A percentile compares a stretch with the other conserved stretches of the same genome.
These are phyloP conservation scores for Noctua janthe DNA, from an alignment of 2,888 invertebrate genomes.

Conservation along the genomic window DNA sequence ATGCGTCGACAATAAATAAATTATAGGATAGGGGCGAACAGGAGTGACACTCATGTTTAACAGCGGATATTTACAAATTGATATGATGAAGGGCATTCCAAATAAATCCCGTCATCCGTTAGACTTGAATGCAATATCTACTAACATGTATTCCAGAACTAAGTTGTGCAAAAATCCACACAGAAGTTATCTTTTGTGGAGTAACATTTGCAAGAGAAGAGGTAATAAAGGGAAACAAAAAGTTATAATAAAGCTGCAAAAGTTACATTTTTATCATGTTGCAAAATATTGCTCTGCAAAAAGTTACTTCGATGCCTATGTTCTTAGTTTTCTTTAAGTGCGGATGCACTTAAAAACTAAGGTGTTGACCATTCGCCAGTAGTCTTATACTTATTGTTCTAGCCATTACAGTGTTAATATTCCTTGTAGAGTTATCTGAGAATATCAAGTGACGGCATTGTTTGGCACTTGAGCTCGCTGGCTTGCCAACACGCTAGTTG, in stretches of 20 bases:
- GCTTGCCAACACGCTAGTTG: constrained; percentile 47
- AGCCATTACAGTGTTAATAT: constrained; percentile 19
- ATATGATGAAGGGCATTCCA: neutral
- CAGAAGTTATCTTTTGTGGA: neutral
- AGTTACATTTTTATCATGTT: neutral
- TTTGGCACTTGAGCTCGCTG: constrained; percentile 44
- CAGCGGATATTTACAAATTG: constrained; percentile 8
- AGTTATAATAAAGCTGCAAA: neutral
- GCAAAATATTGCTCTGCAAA: neutral
- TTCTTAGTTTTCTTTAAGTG: neutral
- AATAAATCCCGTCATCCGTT: neutral
- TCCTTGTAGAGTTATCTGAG: constrained; percentile 37
- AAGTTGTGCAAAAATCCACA: neutral
- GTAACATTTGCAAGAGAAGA: neutral
- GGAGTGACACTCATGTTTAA: neutral
- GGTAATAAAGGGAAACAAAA: neutral
- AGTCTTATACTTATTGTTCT: constrained; percentile 3
- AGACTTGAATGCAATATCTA: too few species aligned
- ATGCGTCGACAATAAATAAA: neutral
- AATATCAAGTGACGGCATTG: constrained; percentile 55
- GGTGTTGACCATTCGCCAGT: neutral
- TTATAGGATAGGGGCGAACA: neutral
- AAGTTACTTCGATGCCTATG: neutral
- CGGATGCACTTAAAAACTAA: neutral
- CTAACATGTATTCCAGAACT: neutral